Conservation (phyloP, 2,797 vertebrate species). For the Eulemur albifrons region DNA sequence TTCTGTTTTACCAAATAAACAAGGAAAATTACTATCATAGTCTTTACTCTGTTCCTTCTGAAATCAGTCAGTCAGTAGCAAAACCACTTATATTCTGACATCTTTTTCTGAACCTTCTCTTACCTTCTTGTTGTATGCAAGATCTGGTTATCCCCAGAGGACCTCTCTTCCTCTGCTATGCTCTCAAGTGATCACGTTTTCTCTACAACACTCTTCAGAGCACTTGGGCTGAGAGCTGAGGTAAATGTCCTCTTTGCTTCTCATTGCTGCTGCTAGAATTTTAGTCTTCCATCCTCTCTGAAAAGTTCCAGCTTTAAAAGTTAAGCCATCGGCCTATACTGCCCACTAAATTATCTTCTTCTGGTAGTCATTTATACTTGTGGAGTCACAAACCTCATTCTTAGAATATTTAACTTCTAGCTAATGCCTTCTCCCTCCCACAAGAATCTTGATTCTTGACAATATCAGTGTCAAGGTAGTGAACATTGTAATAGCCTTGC, state of each 20-base stretch:
- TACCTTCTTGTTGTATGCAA: not conserved
- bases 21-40: not conserved
- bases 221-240: not conserved
- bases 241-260: not conserved
- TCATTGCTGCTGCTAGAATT: not conserved
- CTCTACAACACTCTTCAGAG: not conserved
- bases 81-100: not conserved
- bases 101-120: not conserved
- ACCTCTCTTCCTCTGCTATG: not conserved
- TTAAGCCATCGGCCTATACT: not conserved
- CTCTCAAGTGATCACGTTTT: not conserved
- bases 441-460: not conserved
- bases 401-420: not conserved
- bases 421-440: not conserved
- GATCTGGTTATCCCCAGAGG: not conserved
- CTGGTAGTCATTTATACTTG: not conserved
- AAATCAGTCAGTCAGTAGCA: not conserved
- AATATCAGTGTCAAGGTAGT: not conserved
- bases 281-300: not conserved
- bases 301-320: not conserved
- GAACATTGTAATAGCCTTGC: too few species aligned
- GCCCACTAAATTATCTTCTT: not conserved
- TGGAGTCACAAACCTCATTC: not conserved
- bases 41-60: not conserved
- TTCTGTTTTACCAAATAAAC: not conserved